Evolutionary conservation across 2,113 vertebrate species (phyloP).

Genomic region (Ceratotherium simum): DNA sequence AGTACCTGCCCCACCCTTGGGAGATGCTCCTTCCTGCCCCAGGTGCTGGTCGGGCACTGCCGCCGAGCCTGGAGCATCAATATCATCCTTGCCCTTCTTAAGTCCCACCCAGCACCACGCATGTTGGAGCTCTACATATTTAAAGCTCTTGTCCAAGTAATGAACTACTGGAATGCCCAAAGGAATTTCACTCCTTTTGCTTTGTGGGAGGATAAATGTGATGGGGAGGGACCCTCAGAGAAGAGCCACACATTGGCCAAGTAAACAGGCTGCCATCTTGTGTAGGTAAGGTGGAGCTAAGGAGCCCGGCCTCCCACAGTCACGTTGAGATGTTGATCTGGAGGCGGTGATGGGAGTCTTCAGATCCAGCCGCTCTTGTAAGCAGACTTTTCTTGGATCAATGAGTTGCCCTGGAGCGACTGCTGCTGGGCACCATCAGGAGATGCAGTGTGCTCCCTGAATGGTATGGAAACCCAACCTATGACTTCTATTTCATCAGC

Average conservation of each 20-base stretch:
- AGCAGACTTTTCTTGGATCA: background rate
- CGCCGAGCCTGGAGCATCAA: no score
- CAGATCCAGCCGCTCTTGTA: background rate
- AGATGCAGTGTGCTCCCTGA: background rate
- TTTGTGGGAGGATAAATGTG: background rate
- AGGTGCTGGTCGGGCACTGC: background rate
- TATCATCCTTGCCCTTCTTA: background rate
- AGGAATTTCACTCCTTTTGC: background rate
- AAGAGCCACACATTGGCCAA: background rate
- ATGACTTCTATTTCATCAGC: background rate
- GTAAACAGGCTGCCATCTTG: no score
- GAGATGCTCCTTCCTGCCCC: background rate
- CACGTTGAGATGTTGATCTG: background rate
- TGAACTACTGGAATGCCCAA: background rate
- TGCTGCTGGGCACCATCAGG: background rate
- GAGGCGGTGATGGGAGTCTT: background rate
- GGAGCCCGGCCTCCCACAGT: background rate
- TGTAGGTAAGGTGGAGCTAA: no score
- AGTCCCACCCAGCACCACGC: background rate
- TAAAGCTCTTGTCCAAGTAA: background rate
- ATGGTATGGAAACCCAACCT: background rate
- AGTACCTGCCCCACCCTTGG: no score
- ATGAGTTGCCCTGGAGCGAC: background rate
- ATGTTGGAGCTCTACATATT: background rate
- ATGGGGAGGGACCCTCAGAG: background rate